A percentile compares a stretch with the other conserved stretches of the same genome.
These are phyloP conservation scores for Zaprionus tsacasi DNA, from an alignment of 1,140 invertebrate species.

Conservation along the genomic window DNA sequence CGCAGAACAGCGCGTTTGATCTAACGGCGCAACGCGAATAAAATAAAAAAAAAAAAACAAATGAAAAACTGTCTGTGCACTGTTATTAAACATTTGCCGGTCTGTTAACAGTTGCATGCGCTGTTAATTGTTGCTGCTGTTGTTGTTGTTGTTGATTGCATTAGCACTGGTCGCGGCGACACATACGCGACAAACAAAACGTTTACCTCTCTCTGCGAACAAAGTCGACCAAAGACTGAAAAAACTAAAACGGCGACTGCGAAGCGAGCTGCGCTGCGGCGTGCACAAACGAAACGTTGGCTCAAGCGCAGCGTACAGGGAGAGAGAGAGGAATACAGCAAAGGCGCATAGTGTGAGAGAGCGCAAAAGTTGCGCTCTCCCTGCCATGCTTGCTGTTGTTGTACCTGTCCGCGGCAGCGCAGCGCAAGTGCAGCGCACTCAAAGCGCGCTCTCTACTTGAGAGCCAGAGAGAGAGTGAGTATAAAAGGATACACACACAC, in stretches of 20 bases:
- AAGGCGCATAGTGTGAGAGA: conserved; percentile 24
- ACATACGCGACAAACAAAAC: conserved; percentile 34
- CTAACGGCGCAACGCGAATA: background rate
- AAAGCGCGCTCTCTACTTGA: conserved; percentile 27
- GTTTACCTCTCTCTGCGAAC: conserved; percentile 71
- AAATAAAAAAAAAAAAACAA: background rate
- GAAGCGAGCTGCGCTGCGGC: conserved; percentile 34
- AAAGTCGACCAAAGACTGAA: conserved; percentile 75
- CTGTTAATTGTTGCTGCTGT: conserved; percentile 32
- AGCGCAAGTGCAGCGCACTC: conserved; percentile 78
- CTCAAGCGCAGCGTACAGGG: conserved; percentile 36
- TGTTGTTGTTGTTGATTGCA: conserved; percentile 24
- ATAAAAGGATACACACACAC: conserved; percentile 41
- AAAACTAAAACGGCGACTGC: conserved; percentile 60
- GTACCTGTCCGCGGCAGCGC: conserved; percentile 64
- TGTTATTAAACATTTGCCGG: conserved; percentile 37
- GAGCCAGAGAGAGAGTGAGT: background rate
- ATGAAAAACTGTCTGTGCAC: background rate
- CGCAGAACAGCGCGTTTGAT: conserved; percentile 27
- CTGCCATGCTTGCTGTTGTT: conserved; percentile 17
- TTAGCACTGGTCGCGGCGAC: conserved; percentile 41
- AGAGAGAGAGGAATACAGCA: conserved; percentile 14
- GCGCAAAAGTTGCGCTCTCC: conserved; percentile 8
- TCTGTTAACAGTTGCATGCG: conserved; percentile 33
- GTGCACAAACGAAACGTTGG: conserved; percentile 34